phyloP scores from a whole-genome alignment of 2,797 vertebrate species.

The Pseudomugil gertrudae region DNA sequence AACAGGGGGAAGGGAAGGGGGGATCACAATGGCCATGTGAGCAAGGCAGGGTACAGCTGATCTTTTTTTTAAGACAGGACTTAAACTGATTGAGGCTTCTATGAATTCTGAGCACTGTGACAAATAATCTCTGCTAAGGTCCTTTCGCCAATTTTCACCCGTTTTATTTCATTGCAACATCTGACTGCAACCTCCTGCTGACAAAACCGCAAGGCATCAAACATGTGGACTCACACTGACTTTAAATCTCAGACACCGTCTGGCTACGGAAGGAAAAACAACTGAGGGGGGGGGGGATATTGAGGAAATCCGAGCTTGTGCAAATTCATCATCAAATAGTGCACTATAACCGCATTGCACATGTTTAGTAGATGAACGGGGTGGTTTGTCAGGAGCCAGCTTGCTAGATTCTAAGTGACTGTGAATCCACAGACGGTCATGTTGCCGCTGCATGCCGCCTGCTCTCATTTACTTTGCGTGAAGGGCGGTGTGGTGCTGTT shows the following conservation, averaged over 20 bases:
- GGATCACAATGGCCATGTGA: conserved; percentile 62
- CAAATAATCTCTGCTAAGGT: conserved; percentile 66
- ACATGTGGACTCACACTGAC: conserved; percentile 63
- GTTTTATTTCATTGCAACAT: conserved; percentile 38
- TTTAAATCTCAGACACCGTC: conserved; percentile 46
- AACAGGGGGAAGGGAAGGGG: conserved; percentile 27
- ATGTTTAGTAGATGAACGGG: conserved; percentile 61
- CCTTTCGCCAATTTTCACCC: conserved; percentile 60
- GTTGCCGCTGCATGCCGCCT: conserved; percentile 33
- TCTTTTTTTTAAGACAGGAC: conserved; percentile 56
- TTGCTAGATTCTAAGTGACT: conserved; percentile 41
- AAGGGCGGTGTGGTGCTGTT: conserved; percentile 90
- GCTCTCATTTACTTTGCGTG: conserved; percentile 87
- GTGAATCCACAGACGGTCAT: conserved; percentile 52
- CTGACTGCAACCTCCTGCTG: conserved; percentile 42
- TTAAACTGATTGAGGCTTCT: conserved; percentile 64
- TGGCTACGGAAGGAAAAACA: conserved; percentile 35
- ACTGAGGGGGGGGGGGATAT: conserved; percentile 22
- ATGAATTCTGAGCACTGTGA: conserved; percentile 62
- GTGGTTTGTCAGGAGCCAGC: conserved; percentile 42
- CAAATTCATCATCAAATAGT: conserved; percentile 76
- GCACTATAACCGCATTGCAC: conserved; percentile 76
- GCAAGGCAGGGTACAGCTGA: conserved; percentile 71
- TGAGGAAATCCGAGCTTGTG: conserved; percentile 68
- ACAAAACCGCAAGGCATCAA: conserved; percentile 60